Conservation (phyloP, 2,113 vertebrate species). For the Corvus cornix region DNA sequence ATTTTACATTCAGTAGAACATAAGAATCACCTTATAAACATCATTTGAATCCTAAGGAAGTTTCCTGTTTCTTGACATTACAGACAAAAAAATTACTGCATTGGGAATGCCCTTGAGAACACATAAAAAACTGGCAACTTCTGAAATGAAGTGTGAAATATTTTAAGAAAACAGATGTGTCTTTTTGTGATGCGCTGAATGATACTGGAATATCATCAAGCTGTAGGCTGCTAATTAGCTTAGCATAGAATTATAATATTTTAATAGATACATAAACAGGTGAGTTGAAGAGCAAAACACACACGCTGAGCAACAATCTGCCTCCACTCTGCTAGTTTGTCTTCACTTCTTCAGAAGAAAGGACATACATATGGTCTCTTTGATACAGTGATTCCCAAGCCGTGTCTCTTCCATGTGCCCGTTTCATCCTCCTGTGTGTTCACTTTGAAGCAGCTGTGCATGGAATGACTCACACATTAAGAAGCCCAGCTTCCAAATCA, state of each 20-base stretch:
- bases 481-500: not conserved
- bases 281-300: not conserved
- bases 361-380: not conserved
- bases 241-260: not conserved
- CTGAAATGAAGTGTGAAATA: constrained; percentile 7
- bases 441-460: not conserved
- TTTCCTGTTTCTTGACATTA: not conserved
- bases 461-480: not conserved
- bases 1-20: not conserved
- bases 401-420: not conserved
- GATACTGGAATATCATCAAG: not conserved
- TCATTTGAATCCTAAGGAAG: not conserved
- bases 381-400: not conserved
- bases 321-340: not conserved
- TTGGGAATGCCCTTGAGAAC: not conserved
- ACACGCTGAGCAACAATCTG: not conserved
- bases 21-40: not conserved
- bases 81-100: not conserved
- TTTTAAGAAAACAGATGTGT: not conserved
- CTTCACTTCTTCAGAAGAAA: not conserved
- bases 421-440: not conserved
- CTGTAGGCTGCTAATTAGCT: not conserved
- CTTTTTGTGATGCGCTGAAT: not conserved
- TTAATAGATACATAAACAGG: not conserved
- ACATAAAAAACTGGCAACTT: not conserved